phyloP scores from a whole-genome alignment of 2,797 vertebrate genomes.

The Acrossocheilus wenchowensis region DNA sequence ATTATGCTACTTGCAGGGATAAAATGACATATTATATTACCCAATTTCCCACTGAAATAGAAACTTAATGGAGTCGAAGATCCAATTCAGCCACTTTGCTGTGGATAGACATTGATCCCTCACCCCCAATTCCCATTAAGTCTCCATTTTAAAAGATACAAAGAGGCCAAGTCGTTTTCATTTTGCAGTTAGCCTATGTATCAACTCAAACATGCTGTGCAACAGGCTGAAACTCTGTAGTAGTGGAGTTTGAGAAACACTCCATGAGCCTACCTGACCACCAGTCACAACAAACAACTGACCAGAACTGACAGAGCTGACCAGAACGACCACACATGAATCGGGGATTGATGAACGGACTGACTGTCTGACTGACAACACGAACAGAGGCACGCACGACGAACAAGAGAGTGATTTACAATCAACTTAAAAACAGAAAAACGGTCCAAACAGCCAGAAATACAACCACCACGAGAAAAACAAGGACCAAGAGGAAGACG shows the following conservation, averaged over 20 bases:
- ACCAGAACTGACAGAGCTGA: slow-evolving; percentile 66
- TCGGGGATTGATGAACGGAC: slow-evolving; percentile 72
- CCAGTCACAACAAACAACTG: slow-evolving; percentile 72
- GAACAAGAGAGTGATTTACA: slow-evolving; percentile 55
- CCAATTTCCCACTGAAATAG: slow-evolving; percentile 53
- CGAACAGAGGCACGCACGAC: slow-evolving; percentile 72
- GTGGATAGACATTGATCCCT: slow-evolving; percentile 52
- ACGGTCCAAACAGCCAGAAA: slow-evolving; percentile 46
- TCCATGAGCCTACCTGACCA: slow-evolving; percentile 50
- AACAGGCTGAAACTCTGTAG: not conserved
- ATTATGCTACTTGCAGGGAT: slow-evolving; percentile 45
- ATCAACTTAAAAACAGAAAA: slow-evolving; percentile 65
- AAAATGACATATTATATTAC: slow-evolving; percentile 53
- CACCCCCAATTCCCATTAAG: slow-evolving; percentile 48
- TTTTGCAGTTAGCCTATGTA: slow-evolving; percentile 11
- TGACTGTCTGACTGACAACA: slow-evolving; percentile 69
- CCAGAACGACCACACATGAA: slow-evolving; percentile 76
- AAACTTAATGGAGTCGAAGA: slow-evolving; percentile 59
- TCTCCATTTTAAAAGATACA: slow-evolving; percentile 34
- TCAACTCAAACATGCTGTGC: slow-evolving; percentile 14
- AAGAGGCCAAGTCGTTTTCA: not conserved
- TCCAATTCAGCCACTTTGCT: slow-evolving; percentile 58
- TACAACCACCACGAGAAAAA: slow-evolving; percentile 71
- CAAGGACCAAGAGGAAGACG: slow-evolving; percentile 55
- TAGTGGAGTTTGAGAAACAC: not conserved